These are phyloP conservation scores for Megaleporinus macrocephalus DNA, from an alignment of 2,113 vertebrate species.

Conservation along the genomic window DNA sequence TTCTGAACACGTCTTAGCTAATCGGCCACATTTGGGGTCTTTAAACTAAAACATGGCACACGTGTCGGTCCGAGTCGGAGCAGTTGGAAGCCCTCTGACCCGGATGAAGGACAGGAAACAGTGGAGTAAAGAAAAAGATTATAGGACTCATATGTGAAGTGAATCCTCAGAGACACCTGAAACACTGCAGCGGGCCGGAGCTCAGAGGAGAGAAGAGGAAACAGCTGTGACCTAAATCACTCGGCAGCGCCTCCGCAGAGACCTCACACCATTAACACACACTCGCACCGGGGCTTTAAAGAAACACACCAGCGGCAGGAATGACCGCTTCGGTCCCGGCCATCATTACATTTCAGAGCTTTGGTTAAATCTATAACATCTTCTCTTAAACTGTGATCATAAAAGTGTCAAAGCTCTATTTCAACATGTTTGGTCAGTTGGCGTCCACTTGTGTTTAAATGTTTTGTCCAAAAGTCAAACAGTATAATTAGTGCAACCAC, in stretches of 20 bases:
- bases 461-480: no score
- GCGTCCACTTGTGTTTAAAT: no score
- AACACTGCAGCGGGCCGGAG: background rate
- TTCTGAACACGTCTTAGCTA: no score
- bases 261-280: background rate
- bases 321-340: no score
- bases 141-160: background rate
- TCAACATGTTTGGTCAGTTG: no score
- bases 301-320: background rate
- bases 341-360: no score
- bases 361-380: no score
- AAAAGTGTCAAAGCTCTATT: no score
- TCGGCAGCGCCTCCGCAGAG: background rate
- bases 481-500: no score
- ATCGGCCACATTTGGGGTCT: no score
- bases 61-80: background rate
- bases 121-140: background rate
- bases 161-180: slow-evolving; percentile 17
- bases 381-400: no score
- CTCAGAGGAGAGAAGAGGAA: slow-evolving; percentile 20
- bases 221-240: slow-evolving; percentile 37
- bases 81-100: background rate
- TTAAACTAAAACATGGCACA: no score
- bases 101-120: background rate
- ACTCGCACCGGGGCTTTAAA: background rate